Evolutionary conservation across 2,113 vertebrate species (phyloP).

Genomic region (Ophthalmotilapia sp.): DNA sequence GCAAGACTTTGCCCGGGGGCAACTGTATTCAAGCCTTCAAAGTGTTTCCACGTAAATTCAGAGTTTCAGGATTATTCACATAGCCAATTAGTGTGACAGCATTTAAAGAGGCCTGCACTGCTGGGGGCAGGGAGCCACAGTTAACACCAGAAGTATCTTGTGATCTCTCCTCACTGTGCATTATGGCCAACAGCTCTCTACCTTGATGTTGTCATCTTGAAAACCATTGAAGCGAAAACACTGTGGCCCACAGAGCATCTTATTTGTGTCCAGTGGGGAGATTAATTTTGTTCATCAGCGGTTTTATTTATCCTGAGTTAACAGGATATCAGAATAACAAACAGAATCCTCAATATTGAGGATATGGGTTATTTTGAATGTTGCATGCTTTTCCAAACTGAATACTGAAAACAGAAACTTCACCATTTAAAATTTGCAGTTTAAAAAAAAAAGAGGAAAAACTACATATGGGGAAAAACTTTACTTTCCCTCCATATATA

Average conservation of each 20-base stretch:
- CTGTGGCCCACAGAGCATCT: not conserved
- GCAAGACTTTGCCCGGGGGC: not conserved
- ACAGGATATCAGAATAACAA: not conserved
- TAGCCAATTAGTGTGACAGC: slow-evolving; percentile 38
- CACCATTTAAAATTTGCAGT: not conserved
- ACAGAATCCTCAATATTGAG: not conserved
- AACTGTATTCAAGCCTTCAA: slow-evolving; percentile 32
- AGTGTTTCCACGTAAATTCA: slow-evolving; percentile 43
- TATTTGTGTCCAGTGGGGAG: not conserved
- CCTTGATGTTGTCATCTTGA: not conserved
- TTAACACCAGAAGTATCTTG: slow-evolving; percentile 18
- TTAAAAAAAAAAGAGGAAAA: not conserved
- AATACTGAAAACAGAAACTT: not conserved
- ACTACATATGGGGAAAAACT: not conserved
- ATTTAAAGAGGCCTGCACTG: not conserved
- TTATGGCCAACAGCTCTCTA: not conserved
- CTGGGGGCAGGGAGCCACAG: not conserved
- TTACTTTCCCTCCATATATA: not conserved
- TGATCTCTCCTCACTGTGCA: slow-evolving; percentile 4
- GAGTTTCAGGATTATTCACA: slow-evolving; percentile 16
- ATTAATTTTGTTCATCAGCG: not conserved
- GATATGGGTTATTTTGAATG: not conserved
- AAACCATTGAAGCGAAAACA: not conserved
- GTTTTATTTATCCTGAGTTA: not conserved
- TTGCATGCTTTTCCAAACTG: not conserved